Base-by-base conservation (phyloP, 2,888 invertebrate species). In the Leptinotarsa peninsularis region DNA sequence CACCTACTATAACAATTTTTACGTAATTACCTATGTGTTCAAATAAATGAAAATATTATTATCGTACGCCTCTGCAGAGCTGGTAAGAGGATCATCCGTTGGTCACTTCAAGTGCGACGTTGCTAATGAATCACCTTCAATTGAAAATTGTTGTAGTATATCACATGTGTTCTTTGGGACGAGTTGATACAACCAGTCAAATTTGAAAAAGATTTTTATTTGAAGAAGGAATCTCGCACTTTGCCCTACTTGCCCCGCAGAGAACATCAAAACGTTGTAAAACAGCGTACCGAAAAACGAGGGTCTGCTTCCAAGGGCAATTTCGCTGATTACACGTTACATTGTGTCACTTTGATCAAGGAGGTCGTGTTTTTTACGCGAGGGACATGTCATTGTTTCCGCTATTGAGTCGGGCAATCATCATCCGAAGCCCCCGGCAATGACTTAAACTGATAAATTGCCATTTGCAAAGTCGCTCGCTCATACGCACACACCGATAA, bases 261-360 rank as follows among this genome's bases (percentile, higher is more conserved):
- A n/a, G 17, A 33, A 3, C 33, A 63, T 43, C 33, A 63, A 27
- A 63, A 33, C 63, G 43, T 15, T 63, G 43, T 63, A 76, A 72
- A 66, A 69, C 74, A 72, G 69, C 70, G 76, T 54, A 56, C 71
- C 66, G 71, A 74, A 73, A 76, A 71, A 70, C 67, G 71, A 66
- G 74, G 74, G 73, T 71, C 63, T 43, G 71, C 60, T 69, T 66
- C 74, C 50, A 27, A 74, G 74, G 74, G 74, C 76, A 76, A 76
- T 76, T 74, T 73, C 72, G 60, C 74, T 86, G 87, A 87, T 87
- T 87, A 85, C 87, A 86, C 84, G 87, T 87, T 87, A 86, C 87
- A 86, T 86, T 86, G 86, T 85, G 86, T 84, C 80, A 85, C 85
- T 86, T 86, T 85, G 86, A 87, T 87, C 86, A 84, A 84, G 85